phyloP scores from a whole-genome alignment of 2,888 invertebrate genomes.

The Baccha elongata region DNA sequence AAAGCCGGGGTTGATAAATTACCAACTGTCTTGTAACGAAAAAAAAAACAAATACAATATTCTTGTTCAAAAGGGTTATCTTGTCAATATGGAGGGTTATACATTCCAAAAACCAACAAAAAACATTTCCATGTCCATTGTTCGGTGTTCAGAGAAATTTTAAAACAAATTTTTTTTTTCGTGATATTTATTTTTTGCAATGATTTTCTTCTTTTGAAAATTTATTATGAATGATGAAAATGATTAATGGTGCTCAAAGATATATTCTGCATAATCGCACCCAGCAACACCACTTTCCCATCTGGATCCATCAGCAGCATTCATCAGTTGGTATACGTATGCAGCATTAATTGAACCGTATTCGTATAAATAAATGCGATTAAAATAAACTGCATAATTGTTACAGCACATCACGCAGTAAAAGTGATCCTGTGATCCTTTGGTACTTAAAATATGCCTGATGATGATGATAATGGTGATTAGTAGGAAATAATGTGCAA shows the following conservation, averaged over 20 bases:
- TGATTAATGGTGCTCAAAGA: constrained; percentile 60
- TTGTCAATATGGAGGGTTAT: constrained; percentile 11
- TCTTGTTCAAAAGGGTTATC: constrained; percentile 55
- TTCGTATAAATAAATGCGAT: constrained; percentile 69
- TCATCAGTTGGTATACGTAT: background rate
- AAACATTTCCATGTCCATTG: constrained; percentile 30
- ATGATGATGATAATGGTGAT: constrained; percentile 73
- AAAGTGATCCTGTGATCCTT: constrained; percentile 51
- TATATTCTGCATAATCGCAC: constrained; percentile 48
- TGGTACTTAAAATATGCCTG: constrained; percentile 49
- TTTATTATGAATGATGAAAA: constrained; percentile 45
- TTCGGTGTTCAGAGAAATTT: constrained; percentile 39
- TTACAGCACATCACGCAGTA: constrained; percentile 28
- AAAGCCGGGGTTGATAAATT: constrained; percentile 52
- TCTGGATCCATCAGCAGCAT: constrained; percentile 59
- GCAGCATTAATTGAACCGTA: constrained; percentile 65
- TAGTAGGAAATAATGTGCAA: constrained; percentile 67
- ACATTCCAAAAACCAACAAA: constrained; percentile 2
- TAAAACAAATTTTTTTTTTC: background rate
- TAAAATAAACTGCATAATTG: constrained; percentile 70
- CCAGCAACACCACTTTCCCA: constrained; percentile 58
- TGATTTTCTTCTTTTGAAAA: constrained; percentile 9
- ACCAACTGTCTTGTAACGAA: constrained; percentile 20
- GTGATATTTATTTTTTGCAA: background rate
- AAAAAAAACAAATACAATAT: background rate